Evolutionary conservation across 2,888 invertebrate genomes (phyloP), one percentile per base, ranked within the genome.

Genomic region (Megamerina dolium): DNA sequence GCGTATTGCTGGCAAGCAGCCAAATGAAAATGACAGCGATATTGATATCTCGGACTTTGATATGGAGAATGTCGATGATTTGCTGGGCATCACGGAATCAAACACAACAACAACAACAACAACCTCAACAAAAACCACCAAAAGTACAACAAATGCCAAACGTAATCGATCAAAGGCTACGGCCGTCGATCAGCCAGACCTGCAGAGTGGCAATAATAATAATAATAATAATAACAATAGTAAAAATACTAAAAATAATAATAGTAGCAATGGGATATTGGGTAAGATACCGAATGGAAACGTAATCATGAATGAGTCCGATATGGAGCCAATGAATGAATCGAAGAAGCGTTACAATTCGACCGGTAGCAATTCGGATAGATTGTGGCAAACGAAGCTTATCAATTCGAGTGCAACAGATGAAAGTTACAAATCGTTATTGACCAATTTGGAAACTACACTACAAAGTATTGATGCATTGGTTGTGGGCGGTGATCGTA

Each of bases 361-460:
- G 3, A 52, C 50, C 4, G 51, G 48, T 44, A 59, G 59, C 21
- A 52, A 59, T 43, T 54, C 58, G n/a, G 64, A 63, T 45, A 58
- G 58, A 13, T 41, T 56, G 10, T 70, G 70, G 70, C 63, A 62
- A 43, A 59, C 61, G 18, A 69, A 69, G 43, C 54, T 64, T 4
- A 53, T 63, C 37, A 61, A 61, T 42, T 54, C 64, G n/a, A 53
- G 52, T 17, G 26, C 34, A 6, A 30, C 35, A 5, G 72, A 72
- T 21, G 73, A 75, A 35, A 62, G 68, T 4, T 74, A 72, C 43
- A 68, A 73, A 30, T 70, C 72, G 8, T 55, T 77, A 30, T 70
- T 74, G 46, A 74, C 74, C 37, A 73, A 72, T 56, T 68, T 74
- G 48, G 73, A 74, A 18, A 72, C 73, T 14, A 70, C 73, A 6